Base-by-base conservation (phyloP, 2,797 vertebrate species). In the Argentina silus region DNA sequence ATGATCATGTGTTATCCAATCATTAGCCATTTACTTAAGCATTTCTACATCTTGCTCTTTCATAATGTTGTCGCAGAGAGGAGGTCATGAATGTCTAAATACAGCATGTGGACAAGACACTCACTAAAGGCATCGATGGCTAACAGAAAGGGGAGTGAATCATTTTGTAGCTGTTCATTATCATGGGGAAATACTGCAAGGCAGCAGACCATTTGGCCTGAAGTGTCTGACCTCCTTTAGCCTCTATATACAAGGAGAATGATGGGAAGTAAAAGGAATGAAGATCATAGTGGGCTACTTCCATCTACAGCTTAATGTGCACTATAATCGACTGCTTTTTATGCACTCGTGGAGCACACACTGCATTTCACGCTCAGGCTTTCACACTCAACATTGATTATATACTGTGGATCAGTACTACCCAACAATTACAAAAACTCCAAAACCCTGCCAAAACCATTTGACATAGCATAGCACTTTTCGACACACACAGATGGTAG, bases 171-270 rank as follows among this genome's bases (percentile, higher is more conserved):
- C 17, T 45, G 62, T 47, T 6, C 43, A 19, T 19, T 27, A 12
- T 60, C 12, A 14, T 27, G 4, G 4, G 11, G 15, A 65, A 23
- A 81, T 72, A 77, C 83, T 77, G 47, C 56, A 76, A 83, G 81
- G 77, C 60, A 74, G 82, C 67, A 69, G 59, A 17, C 80, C 81
- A 59, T 78, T 71, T 79, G 85, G 82, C 76, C 69, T 74, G 65
- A 64, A 87, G 86, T 89, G n/a, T 44, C 36, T 61, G 59, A 61
- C 44, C 45, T 67, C 21, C 11, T 66, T 48, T 14, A 50, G 44
- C 63, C 17, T 14, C 17, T 4, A 23, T 4, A 19, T 9, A 44
- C 17, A 45, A 50, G 63, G 44, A 65, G 36, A 19, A 36, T 50
- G 44, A 10, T 45, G 9, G 1, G 10, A 48, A 7, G 44, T 45